phyloP scores from a whole-genome alignment of 2,888 invertebrate species.

The Lepas anatifera region DNA sequence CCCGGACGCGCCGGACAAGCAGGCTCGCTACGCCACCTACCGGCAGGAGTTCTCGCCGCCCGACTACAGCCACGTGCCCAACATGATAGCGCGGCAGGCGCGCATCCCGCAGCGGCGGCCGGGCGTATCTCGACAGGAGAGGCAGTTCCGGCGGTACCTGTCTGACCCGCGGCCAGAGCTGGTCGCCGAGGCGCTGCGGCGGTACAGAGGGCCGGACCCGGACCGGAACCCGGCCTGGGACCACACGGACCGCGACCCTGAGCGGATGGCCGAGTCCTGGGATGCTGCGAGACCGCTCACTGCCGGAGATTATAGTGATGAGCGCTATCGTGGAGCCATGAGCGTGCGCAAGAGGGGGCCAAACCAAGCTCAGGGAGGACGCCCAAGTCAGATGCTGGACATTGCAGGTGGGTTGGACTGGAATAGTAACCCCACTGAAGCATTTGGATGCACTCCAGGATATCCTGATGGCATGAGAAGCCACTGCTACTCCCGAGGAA shows the following conservation, averaged over 20 bases:
- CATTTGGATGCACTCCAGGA: too few species aligned
- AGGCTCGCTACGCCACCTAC: neutral
- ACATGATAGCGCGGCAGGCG: neutral
- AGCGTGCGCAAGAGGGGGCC: too few species aligned
- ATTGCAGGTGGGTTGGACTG: too few species aligned
- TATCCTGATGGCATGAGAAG: too few species aligned
- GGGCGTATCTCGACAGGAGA: neutral
- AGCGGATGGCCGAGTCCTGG: too few species aligned
- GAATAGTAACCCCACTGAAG: too few species aligned
- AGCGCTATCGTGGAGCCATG: too few species aligned
- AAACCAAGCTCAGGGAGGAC: too few species aligned
- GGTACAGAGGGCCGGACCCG: neutral
- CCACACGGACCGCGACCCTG: neutral
- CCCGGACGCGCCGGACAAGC: neutral
- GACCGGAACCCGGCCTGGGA: neutral
- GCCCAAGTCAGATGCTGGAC: too few species aligned
- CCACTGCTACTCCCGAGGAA: too few species aligned
- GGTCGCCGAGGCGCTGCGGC: neutral
- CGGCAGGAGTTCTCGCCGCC: neutral
- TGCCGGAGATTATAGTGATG: too few species aligned
- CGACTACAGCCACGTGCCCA: constrained; percentile 10
- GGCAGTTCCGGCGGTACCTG: neutral
- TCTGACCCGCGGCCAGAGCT: neutral
- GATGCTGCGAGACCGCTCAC: too few species aligned
- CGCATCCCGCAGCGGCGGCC: neutral